Percentiles rank a stretch among this genome's conserved stretches.
These are phyloP conservation scores for Aphodius sticticus DNA, from an alignment of 2,888 invertebrate genomes.

Conservation along the genomic window DNA sequence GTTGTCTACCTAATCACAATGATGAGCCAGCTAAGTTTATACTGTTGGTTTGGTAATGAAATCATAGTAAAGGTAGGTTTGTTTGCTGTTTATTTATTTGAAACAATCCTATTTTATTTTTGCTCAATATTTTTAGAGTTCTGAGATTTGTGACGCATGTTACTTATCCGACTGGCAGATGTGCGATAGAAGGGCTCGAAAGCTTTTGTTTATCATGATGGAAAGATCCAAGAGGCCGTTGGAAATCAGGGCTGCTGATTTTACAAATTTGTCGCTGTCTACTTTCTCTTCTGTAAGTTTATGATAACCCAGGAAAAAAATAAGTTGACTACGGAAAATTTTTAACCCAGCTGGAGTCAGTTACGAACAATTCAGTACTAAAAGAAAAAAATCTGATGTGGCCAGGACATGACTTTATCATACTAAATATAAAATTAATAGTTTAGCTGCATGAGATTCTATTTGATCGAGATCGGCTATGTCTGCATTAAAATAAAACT, in stretches of 20 bases:
- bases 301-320: neutral
- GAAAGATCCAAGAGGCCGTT: too few relatives aligned
- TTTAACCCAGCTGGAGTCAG: too few relatives aligned
- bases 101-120: neutral
- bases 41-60: slow-evolving; percentile 68
- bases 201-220: neutral
- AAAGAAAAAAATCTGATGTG: too few relatives aligned
- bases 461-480: too few relatives aligned
- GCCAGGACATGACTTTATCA: too few relatives aligned
- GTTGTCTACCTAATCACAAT: slow-evolving; percentile 45
- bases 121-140: slow-evolving; percentile 38
- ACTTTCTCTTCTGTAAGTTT: too few relatives aligned
- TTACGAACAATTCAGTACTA: too few relatives aligned
- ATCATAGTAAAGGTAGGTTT: slow-evolving; percentile 62
- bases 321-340: neutral
- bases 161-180: slow-evolving; percentile 43
- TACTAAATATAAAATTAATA: too few relatives aligned
- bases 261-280: too few relatives aligned
- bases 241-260: too few relatives aligned
- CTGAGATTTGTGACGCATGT: slow-evolving; percentile 32
- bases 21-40: slow-evolving; percentile 59
- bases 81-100: slow-evolving; percentile 6
- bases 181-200: neutral
- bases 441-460: too few relatives aligned
- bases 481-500: too few relatives aligned